A percentile compares a stretch with the other conserved stretches of the same genome.
Evolutionary conservation across 2,113 vertebrate species (phyloP).

Genomic region (Cyprinodon brontotheroides): DNA sequence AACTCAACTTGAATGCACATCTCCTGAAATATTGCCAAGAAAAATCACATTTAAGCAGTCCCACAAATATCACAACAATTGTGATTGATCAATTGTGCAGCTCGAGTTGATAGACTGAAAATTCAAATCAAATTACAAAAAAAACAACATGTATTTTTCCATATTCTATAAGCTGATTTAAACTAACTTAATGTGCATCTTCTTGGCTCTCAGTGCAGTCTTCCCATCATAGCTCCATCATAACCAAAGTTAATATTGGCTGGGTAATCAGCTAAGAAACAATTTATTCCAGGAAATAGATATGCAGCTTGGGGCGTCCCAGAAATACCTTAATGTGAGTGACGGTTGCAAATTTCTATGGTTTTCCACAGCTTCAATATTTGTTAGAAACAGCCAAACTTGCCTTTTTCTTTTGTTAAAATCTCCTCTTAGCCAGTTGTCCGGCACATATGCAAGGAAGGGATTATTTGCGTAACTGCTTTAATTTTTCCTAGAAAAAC

Average conservation of each 20-base stretch:
- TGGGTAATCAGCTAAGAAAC: not conserved
- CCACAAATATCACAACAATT: no score
- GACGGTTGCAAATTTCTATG: not conserved
- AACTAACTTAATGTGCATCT: no score
- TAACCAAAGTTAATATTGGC: not conserved
- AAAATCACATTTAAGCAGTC: no score
- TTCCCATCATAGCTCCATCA: not conserved
- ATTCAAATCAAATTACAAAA: not conserved
- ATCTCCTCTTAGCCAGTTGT: no score
- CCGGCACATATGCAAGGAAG: no score
- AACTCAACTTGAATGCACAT: no score
- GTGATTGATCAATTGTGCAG: no score
- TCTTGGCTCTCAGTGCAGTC: not conserved
- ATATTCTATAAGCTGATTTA: no score
- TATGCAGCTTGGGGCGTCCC: not conserved
- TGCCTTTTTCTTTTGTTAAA: not conserved
- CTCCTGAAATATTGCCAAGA: no score
- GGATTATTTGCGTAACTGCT: not conserved
- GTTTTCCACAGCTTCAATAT: not conserved
- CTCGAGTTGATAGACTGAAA: not conserved
- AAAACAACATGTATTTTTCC: not conserved
- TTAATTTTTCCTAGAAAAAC: not conserved
- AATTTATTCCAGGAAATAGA: not conserved
- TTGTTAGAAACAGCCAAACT: not conserved
- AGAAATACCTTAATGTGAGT: not conserved